phyloP scores from a whole-genome alignment of 2,888 invertebrate species.

The Nomada hirtipes region DNA sequence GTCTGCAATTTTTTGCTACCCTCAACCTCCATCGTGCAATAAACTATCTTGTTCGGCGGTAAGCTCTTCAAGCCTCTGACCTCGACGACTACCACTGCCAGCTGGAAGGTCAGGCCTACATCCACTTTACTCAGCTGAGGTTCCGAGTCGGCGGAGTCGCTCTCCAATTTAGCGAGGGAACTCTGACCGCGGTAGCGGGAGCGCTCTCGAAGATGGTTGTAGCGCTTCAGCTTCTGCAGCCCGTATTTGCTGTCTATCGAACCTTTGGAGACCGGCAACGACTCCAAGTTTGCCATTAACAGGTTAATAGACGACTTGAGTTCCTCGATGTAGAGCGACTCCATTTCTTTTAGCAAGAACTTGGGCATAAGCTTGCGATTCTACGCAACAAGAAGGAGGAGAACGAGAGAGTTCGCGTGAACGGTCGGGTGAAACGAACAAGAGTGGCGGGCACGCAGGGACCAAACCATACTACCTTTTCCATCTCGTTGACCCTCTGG shows the following conservation, averaged over 20 bases:
- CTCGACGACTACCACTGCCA: slow-evolving; percentile 99
- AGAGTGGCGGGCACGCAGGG: neutral
- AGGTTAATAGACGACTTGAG: slow-evolving; percentile 98
- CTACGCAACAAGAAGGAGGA: slow-evolving; percentile 84
- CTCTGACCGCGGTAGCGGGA: slow-evolving; percentile 90
- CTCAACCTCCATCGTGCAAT: slow-evolving; percentile 99
- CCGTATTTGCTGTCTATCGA: slow-evolving; percentile 99
- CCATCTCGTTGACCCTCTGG: slow-evolving; percentile 98
- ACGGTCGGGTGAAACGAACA: no score
- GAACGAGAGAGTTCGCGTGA: slow-evolving; percentile 14
- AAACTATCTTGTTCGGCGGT: slow-evolving; percentile 98
- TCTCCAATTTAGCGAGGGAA: slow-evolving; percentile 96
- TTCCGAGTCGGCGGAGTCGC: slow-evolving; percentile 97
- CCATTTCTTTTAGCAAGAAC: slow-evolving; percentile 99
- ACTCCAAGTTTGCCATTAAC: slow-evolving; percentile 99
- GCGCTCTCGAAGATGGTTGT: slow-evolving; percentile 90
- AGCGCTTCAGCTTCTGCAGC: slow-evolving; percentile 98
- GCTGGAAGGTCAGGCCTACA: slow-evolving; percentile 97
- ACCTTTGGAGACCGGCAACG: slow-evolving; percentile 98
- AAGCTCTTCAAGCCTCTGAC: slow-evolving; percentile 98
- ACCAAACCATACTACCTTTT: slow-evolving; percentile 88
- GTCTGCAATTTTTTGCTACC: slow-evolving; percentile 99
- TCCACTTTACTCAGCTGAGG: slow-evolving; percentile 98
- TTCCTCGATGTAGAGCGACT: slow-evolving; percentile 99
- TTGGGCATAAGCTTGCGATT: slow-evolving; percentile 99